Base-by-base conservation (phyloP, 2,888 invertebrate species). In the Acleris sparsana region DNA sequence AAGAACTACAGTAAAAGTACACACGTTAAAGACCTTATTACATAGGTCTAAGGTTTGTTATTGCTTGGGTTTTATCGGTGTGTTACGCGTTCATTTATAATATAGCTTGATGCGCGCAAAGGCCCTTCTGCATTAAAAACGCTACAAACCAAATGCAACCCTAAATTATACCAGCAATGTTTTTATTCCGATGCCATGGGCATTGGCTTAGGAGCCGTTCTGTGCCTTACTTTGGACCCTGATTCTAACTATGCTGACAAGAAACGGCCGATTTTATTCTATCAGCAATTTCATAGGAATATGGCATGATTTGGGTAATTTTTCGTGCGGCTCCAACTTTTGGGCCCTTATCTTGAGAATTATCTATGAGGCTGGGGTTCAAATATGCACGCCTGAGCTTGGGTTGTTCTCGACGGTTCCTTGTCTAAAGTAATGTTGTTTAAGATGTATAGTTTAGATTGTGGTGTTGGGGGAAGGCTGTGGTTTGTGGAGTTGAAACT, bases 251-350 rank as follows among this genome's bases (percentile, higher is more conserved):
- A 69, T 75, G 80, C 80, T 83, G 84, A 82, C 84, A 76, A 75
- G 74, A 77, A 82, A 79, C 79, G 77, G 80, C 74, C 82, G 78
- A 83, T 84, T 78, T 77, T 74, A 83, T 85, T 82, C 80, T 82
- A 84, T 86, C 84, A 82, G 82, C 80, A 78, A 74, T 81, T 77
- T 77, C 71, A 73, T 71, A 74, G 71, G 73, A 68, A 72, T 67
- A 65, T 71, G 71, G 66, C 68, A 70, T 68, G 43, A 69, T 64
- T 57, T 73, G 62, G 51, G 67, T 70, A 49, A 69, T 74, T 78
- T 73, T 75, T 74, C 65, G 68, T 67, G 65, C 57, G 62, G 58
- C 58, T 63, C 63, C 33, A 9, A 33, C 33, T 61, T 62, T 59
- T 57, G n/a, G 55, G 56, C 22, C 53, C 49, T 44, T 59, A 59